Conservation (phyloP, 53 echinoderm and acorn worm species). For the Patiria pectinifera region DNA sequence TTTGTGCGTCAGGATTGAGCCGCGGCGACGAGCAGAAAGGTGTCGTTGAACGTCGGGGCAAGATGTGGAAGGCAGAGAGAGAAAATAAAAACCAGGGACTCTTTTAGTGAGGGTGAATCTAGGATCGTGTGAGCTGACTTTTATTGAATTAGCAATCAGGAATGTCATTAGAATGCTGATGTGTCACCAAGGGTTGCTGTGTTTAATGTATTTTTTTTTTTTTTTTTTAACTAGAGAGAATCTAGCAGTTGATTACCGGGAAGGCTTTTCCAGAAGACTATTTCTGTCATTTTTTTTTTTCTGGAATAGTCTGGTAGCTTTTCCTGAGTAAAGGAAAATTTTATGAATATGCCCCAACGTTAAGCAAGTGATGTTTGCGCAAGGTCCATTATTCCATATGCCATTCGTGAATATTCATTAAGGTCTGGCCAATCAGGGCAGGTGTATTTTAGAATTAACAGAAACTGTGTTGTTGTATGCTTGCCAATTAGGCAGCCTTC, state of each 20-base stretch:
- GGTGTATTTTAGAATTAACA: too few species aligned
- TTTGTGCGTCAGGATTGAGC: constrained; percentile 30
- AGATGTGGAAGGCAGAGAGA: not conserved
- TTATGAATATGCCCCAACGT: not conserved
- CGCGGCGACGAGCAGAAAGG: not conserved
- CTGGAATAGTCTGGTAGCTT: not conserved
- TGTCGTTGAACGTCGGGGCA: constrained; percentile 35
- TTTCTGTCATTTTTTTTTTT: not conserved
- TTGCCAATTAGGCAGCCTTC: too few species aligned
- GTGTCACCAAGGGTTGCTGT: constrained; percentile 3
- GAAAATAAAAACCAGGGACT: not conserved
- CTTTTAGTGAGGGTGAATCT: not conserved
- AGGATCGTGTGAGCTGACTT: not conserved
- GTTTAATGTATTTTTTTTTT: not conserved
- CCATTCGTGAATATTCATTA: too few species aligned
- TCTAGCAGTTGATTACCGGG: not conserved
- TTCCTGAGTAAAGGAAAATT: not conserved
- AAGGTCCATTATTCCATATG: not conserved
- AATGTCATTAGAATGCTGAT: constrained; percentile 51
- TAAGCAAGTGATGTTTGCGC: not conserved
- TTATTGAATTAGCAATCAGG: constrained; percentile 39
- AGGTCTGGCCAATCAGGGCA: too few species aligned
- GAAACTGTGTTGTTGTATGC: too few species aligned
- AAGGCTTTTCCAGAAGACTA: not conserved
- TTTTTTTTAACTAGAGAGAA: not conserved